Base-by-base conservation (phyloP, 2,113 vertebrate species). In the Scytalopus superciliaris region DNA sequence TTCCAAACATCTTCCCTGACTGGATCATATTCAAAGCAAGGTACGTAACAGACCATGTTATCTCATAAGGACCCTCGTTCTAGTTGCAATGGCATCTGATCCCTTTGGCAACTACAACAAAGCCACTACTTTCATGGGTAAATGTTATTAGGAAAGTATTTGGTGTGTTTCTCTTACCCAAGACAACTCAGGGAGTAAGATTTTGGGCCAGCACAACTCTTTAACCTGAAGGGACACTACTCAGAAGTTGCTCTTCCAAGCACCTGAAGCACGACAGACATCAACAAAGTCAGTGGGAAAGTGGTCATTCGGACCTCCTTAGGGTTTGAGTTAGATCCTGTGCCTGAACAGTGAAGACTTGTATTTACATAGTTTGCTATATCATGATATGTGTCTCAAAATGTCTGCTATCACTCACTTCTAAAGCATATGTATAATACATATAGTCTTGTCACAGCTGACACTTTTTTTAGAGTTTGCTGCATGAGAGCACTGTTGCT, bases 391-490 rank as follows among this genome's bases (percentile, higher is more conserved):
- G 59, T 95, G 59, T 79, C 84, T 92, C 90, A 90, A 94, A 96
- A 94, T 88, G 90, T 91, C 93, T 93, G 75, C 88, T 84, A 96
- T 74, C 82, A 90, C 84, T 94, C 79, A 60, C 19, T 96, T 88
- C 56, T 44, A 74, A 84, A 93, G 68, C 88, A 53, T 97, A 87
- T 91, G 74, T 82, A 78, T 59, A 78, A 60, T 52, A 27, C 63
- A 90, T 84, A 83, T 3, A 92, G 83, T 31, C 79, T 89, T 90
- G 83, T 94, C 92, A 78, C 60, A 92, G 88, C 83, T 94, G 94
- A 97, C 92, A 94, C 83, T 76, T 92, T 93, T 93, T 94, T 95
- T 92, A 70, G 68, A 80, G 74, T 86, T 90, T 90, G 79, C 76
- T 84, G 76, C 72, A 55, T 60, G 59, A 73, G 57, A 96, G 75